These are phyloP conservation scores for Amphimallon solstitiale DNA, from an alignment of 2,888 invertebrate genomes.

Conservation along the genomic window DNA sequence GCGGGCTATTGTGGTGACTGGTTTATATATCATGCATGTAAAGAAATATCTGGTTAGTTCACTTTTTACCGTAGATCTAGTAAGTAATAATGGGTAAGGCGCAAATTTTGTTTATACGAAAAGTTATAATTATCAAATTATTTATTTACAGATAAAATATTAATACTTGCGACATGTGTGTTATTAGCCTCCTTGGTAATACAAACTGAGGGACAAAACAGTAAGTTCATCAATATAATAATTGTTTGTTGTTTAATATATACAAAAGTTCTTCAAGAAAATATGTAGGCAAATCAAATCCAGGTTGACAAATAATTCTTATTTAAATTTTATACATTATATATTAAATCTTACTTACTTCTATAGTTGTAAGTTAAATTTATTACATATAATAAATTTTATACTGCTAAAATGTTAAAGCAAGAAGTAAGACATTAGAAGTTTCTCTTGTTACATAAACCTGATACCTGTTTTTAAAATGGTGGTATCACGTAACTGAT, in stretches of 20 bases:
- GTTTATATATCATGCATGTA: slow-evolving; percentile 10
- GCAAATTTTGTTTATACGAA: background rate
- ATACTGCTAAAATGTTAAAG: too few relatives aligned
- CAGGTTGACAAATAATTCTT: too few relatives aligned
- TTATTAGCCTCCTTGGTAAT: slow-evolving; percentile 1
- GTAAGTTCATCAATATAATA: background rate
- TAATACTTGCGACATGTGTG: background rate
- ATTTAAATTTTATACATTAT: too few relatives aligned
- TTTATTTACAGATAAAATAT: slow-evolving; percentile 3
- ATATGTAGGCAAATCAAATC: too few relatives aligned
- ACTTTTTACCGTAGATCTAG: background rate
- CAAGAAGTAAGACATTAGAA: too few relatives aligned
- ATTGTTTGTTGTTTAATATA: background rate
- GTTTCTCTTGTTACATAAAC: too few relatives aligned
- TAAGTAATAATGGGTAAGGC: slow-evolving; percentile 21
- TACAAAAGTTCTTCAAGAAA: background rate
- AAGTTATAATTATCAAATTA: background rate
- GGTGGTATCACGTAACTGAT: too few relatives aligned
- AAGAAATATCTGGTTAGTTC: slow-evolving; percentile 13
- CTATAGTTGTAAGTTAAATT: too few relatives aligned
- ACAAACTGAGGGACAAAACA: slow-evolving; percentile 12
- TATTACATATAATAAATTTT: too few relatives aligned
- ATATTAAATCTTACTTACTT: too few relatives aligned
- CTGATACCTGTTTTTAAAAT: too few relatives aligned
- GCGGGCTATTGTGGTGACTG: background rate